Base-by-base conservation (phyloP, 2,888 invertebrate species). In the Sepiola atlantica region DNA sequence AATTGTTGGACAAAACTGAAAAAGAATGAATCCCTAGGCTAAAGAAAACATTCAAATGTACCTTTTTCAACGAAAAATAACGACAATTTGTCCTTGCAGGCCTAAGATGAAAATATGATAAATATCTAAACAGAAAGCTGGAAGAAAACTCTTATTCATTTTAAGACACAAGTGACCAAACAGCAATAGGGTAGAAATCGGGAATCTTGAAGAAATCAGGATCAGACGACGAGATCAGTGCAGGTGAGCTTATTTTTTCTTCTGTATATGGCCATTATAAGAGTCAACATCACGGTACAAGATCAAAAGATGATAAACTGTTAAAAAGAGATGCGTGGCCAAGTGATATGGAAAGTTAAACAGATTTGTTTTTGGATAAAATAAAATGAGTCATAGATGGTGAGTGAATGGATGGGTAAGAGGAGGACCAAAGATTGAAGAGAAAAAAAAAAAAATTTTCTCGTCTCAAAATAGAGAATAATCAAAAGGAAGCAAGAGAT, bases 1-100 rank as follows among this genome's bases (percentile, higher is more conserved):
- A 77, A 77, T n/a, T 77, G 77, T 77, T 77, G 77, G 77, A 77
- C 77, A 77, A n/a, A 77, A 77, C 77, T 77, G 77, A 77, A 77
- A 77, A n/a, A 77, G n/a, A 77, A 77, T 77, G 28, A n/a, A 77
- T 77, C n/a, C n/a, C 77, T n/a, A 77, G 77, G 77, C n/a, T 32
- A 77, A 77, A 77, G 28, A 77, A 77, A n/a, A 12, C n/a, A n/a
- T 77, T 24, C 24, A 77, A 61, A 77, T n/a, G n/a, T 77, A 77
- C 77, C 77, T 77, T 77, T 77, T n/a, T 77, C n/a, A 77, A 77
- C n/a, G n/a, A 77, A 77, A 77, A n/a, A n/a, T n/a, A n/a, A 77
- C n/a, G 16, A 77, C n/a, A 77, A n/a, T 77, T 45, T 77, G 77
- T n/a, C n/a, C 16, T 77, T 77, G 16, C n/a, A n/a, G 77, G 77